Conservation (phyloP, 2,113 vertebrate species). For the Myanophis thanlyinensis region DNA sequence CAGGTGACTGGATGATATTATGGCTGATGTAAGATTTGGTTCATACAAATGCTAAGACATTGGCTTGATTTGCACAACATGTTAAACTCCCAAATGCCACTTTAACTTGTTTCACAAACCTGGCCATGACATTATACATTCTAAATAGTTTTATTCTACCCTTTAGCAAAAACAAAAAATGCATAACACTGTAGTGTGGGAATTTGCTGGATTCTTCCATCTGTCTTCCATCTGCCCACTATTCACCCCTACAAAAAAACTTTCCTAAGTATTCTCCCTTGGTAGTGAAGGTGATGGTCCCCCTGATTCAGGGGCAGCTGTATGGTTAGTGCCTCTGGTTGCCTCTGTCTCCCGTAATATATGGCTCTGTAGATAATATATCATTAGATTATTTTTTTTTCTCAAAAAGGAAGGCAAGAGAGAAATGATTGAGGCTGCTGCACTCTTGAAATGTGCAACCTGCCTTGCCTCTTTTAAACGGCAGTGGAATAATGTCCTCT, state of each 20-base stretch:
- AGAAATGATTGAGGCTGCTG: conserved; percentile 31
- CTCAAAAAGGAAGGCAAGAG: conserved; percentile 15
- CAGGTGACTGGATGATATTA: not conserved
- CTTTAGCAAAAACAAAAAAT: not conserved
- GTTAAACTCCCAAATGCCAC: not conserved
- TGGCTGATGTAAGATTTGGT: not conserved
- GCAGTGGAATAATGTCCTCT: conserved; percentile 46
- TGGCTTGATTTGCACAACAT: not conserved
- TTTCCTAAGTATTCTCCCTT: not conserved
- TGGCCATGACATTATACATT: not conserved
- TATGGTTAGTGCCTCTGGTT: not conserved
- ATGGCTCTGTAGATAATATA: conserved; percentile 10
- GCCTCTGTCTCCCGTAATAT: not conserved
- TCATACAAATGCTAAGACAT: not conserved
- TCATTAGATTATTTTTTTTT: conserved; percentile 17
- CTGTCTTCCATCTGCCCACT: not conserved
- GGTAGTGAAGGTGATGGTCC: not conserved
- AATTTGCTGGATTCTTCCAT: not conserved
- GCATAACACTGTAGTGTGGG: not conserved
- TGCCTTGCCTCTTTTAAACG: conserved; percentile 46
- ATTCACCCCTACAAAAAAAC: not conserved
- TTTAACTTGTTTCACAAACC: not conserved
- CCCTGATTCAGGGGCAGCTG: not conserved
- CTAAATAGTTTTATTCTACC: not conserved
- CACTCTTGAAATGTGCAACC: conserved; percentile 45